These are phyloP conservation scores for Tachyglossus aculeatus DNA, from an alignment of 2,797 vertebrate genomes.

Conservation along the genomic window DNA sequence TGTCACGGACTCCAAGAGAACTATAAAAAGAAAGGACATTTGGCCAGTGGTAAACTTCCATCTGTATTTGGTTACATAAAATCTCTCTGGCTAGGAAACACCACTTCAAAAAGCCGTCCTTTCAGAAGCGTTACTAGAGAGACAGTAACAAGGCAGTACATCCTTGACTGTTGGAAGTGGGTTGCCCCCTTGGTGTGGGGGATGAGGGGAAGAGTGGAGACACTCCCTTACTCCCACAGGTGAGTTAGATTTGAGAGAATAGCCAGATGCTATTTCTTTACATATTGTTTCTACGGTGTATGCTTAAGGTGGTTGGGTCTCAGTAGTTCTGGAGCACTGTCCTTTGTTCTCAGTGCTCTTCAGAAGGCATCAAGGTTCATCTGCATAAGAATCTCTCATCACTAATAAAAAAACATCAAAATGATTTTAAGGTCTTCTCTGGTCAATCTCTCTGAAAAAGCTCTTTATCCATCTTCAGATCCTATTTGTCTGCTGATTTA, in stretches of 20 bases:
- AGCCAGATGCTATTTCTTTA: not conserved
- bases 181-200: not conserved
- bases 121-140: not conserved
- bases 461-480: conserved; percentile 28
- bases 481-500: conserved; percentile 62
- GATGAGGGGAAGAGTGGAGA: too few relatives aligned
- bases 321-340: not conserved
- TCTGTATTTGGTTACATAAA: not conserved
- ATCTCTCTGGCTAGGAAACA: not conserved
- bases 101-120: not conserved
- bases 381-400: conserved; percentile 44
- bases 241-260: not conserved
- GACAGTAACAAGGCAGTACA: not conserved
- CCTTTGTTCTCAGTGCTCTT: not conserved
- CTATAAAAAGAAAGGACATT: not conserved
- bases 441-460: conserved; percentile 39
- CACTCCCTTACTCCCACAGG: not conserved
- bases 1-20: too few relatives aligned
- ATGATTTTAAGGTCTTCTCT: conserved; percentile 31
- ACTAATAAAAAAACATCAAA: conserved; percentile 54
- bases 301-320: not conserved
- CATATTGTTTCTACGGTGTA: not conserved
- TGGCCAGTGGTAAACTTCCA: not conserved
- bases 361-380: conserved; percentile 1
- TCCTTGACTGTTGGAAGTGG: not conserved